These are phyloP conservation scores for Subanguina moxae DNA, from an alignment of 1,140 invertebrate species.

Conservation along the genomic window DNA sequence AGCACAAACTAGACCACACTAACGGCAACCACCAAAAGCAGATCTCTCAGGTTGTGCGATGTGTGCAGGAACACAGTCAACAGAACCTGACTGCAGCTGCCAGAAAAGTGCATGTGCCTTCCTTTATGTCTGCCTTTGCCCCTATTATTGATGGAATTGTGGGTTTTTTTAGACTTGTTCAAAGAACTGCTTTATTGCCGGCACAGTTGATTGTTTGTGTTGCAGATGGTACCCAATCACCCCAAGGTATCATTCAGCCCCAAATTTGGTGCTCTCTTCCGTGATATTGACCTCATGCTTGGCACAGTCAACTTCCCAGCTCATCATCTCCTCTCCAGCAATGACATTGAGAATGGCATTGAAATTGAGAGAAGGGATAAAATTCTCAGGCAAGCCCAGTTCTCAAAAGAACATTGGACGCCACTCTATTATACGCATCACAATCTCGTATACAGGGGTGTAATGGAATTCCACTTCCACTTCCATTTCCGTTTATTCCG, in stretches of 20 bases:
- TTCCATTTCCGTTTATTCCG: too few species aligned
- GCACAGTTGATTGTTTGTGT: conserved; percentile 14
- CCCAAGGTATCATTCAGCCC: conserved; percentile 56
- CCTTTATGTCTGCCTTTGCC: conserved; percentile 68
- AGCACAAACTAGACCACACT: conserved; percentile 27
- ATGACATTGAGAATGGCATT: conserved; percentile 85
- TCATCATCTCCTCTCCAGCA: conserved; percentile 78
- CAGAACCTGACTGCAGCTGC: conserved; percentile 72
- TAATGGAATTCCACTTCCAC: too few species aligned
- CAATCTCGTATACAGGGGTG: too few species aligned
- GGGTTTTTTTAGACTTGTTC: not conserved
- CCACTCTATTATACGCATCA: too few species aligned
- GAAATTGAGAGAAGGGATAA: conserved; percentile 73
- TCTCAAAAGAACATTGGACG: too few species aligned
- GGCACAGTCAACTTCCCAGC: conserved; percentile 86
- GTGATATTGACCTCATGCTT: conserved; percentile 74
- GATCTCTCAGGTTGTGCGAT: conserved; percentile 37
- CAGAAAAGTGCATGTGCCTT: conserved; percentile 61
- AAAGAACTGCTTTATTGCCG: conserved; percentile 37
- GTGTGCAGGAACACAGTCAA: conserved; percentile 64
- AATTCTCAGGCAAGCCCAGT: conserved; percentile 43
- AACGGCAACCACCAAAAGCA: conserved; percentile 23
- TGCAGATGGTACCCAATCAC: conserved; percentile 59
- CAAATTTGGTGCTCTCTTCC: conserved; percentile 54
- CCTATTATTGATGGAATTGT: conserved; percentile 69